Evolutionary conservation across 1,140 invertebrate species (phyloP).

Genomic region (Leptonema lineaticorne): DNA sequence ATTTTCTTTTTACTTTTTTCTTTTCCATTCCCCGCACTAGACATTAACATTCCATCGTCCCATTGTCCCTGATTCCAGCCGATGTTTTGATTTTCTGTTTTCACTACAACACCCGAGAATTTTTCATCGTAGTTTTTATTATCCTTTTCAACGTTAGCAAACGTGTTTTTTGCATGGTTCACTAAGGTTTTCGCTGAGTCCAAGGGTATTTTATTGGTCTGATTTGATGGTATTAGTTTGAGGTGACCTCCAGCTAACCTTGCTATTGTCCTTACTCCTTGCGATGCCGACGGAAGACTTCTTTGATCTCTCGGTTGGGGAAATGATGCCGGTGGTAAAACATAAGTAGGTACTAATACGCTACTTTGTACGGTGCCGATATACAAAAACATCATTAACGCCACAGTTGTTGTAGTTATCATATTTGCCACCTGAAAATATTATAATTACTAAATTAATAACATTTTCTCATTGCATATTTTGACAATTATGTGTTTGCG

Average conservation of each 20-base stretch:
- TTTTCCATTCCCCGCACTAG: slow-evolving; percentile 66
- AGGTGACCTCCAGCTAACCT: slow-evolving; percentile 65
- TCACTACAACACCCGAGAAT: slow-evolving; percentile 48
- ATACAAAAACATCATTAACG: slow-evolving; percentile 20
- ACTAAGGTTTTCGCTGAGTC: slow-evolving; percentile 49
- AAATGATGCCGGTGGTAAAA: slow-evolving; percentile 56
- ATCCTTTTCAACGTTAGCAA: slow-evolving; percentile 46
- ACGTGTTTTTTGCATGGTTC: slow-evolving; percentile 50
- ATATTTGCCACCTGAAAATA: slow-evolving; percentile 31
- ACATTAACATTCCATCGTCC: slow-evolving; percentile 66
- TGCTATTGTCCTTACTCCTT: slow-evolving; percentile 52
- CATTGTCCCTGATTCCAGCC: slow-evolving; percentile 60
- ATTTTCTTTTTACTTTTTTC: slow-evolving; percentile 60
- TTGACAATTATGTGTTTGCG: background rate
- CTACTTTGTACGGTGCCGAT: slow-evolving; percentile 47
- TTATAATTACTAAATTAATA: too few species aligned
- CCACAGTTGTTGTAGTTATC: slow-evolving; percentile 6
- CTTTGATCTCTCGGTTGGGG: slow-evolving; percentile 50
- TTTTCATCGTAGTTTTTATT: slow-evolving; percentile 46
- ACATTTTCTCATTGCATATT: background rate
- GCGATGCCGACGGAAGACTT: slow-evolving; percentile 50
- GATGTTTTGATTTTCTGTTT: slow-evolving; percentile 51
- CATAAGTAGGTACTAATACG: slow-evolving; percentile 56
- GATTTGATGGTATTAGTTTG: slow-evolving; percentile 46
- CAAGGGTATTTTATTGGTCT: background rate